Evolutionary conservation across 2,113 vertebrate genomes (phyloP), one percentile per base, ranked within the genome.

Genomic region (Prietella phreatophila): DNA sequence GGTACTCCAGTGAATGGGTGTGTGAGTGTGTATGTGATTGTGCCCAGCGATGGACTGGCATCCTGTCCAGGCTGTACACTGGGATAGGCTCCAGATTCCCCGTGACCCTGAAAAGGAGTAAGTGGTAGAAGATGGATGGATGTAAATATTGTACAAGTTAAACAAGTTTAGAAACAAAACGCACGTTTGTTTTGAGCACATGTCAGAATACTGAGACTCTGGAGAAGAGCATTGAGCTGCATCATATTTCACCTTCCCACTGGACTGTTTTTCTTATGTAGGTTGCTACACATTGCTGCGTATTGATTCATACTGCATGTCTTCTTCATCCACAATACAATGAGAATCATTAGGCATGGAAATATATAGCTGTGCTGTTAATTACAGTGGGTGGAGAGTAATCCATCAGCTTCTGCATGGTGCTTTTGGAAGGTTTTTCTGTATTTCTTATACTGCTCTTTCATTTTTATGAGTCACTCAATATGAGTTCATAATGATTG

Each of bases 371-470:
- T 42, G 10, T 82, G 56, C 56, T 42, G 80, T 82, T 82, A 61
- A 82, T 82, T 82, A 61, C 33, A 39, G 2, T 7, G 20, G 11
- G 61, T 42, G 6, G 56, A 27, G 53, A 25, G 33, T 39, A 82
- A 82, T 82, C 80, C 4, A 8, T 82, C 36, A 61, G 56, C 33
- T 61, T 39, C 56, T 61, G 56, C 20, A 7, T 15, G 56, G 5
- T 60, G 33, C 27, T 39, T 61, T 42, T 39, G 80, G 56, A 82
- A 82, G 20, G 80, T 22, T 39, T 42, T 61, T 22, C 80, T 82
- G 79, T 82, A 36, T 84, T 84, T 71, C 56, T 36, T 58, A 53
- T 85, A 25, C 5, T 56, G 50, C 15, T 81, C 47, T 81, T 82
- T 82, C 47, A 39, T 33, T 71, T 84, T 84, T 55, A 71, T 25